Evolutionary conservation across 2,888 invertebrate genomes (phyloP).

Genomic region (Smittia aterrima): DNA sequence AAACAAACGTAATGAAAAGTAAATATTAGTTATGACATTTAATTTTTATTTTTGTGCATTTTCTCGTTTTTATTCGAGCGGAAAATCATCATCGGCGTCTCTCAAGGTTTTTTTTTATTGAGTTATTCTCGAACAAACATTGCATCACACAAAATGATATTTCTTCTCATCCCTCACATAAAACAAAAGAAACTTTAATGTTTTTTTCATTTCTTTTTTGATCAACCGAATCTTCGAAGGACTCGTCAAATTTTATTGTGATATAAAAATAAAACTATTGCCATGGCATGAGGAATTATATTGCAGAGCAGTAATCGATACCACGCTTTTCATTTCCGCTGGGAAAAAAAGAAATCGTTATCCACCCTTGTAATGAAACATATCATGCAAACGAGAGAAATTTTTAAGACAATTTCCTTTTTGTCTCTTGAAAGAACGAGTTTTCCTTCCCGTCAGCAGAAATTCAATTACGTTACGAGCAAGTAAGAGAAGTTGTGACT

Average conservation of each 20-base stretch:
- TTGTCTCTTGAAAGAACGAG: not conserved
- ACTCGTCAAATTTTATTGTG: conserved; percentile 42
- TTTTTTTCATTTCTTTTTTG: not conserved
- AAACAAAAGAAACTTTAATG: not conserved
- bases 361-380: not conserved
- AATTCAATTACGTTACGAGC: not conserved
- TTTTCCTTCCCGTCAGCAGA: not conserved
- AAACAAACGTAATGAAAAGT: conserved; percentile 31
- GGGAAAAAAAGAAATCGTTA: not conserved
- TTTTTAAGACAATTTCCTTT: not conserved
- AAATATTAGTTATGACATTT: conserved; percentile 33
- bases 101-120: too few species aligned
- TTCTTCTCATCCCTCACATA: not conserved
- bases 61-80: not conserved
- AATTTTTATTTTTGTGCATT: not conserved
- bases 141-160: conserved; percentile 6
- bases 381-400: not conserved
- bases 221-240: not conserved
- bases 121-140: conserved; percentile 25
- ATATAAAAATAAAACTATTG: conserved; percentile 28
- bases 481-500: too few species aligned
- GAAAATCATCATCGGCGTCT: conserved; percentile 34
- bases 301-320: not conserved
- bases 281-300: conserved; percentile 1
- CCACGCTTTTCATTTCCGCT: conserved; percentile 3